Percentiles rank a stretch among this genome's conserved stretches.
Conservation (phyloP, 37 sponge, comb jelly and placozoan genomes). For the Beroe ovata region DNA sequence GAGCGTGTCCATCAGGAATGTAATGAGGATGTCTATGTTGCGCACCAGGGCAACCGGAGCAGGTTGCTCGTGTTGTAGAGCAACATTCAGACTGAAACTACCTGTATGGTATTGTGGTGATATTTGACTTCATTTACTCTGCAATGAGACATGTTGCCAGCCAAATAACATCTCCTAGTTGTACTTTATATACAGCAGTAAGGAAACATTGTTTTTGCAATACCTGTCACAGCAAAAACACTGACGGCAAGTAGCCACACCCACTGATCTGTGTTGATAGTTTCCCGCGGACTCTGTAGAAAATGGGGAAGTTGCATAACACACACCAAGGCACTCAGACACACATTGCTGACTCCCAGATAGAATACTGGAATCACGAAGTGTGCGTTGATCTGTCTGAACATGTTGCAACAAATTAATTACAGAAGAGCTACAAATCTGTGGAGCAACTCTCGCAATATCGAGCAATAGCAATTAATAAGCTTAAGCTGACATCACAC, state of each 20-base stretch:
- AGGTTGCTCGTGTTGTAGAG: conserved; percentile 38
- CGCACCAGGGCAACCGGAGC: conserved; percentile 31
- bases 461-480: no score
- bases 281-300: neutral
- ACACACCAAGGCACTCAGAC: neutral
- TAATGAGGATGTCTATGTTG: conserved; percentile 40
- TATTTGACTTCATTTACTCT: no score
- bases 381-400: conserved; percentile 28
- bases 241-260: conserved; percentile 37
- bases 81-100: conserved; percentile 55
- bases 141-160: no score
- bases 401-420: no score
- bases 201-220: no score
- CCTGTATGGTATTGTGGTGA: no score
- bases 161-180: no score
- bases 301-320: neutral
- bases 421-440: no score
- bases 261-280: neutral
- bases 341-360: neutral
- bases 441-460: no score
- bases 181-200: no score
- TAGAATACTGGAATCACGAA: conserved; percentile 60
- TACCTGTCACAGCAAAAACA: conserved; percentile 32
- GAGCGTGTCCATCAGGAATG: conserved; percentile 8
- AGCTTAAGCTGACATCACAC: no score